Evolutionary conservation across 2,888 invertebrate genomes (phyloP).

Genomic region (Drosophila barbarae): DNA sequence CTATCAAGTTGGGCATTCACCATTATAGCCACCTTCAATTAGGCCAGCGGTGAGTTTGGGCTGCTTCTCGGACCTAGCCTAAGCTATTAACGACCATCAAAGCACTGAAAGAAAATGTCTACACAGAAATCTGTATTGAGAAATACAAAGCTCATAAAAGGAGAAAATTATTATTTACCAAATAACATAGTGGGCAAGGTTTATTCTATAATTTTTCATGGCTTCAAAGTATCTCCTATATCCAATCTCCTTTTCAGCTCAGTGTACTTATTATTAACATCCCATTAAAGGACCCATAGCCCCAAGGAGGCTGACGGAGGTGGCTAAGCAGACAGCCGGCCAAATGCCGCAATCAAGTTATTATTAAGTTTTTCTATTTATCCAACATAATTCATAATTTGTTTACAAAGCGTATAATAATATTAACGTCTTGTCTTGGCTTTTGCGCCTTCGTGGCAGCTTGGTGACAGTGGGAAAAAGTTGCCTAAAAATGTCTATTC

Average conservation of each 20-base stretch:
- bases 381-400: conserved; percentile 73
- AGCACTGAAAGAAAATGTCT: conserved; percentile 10
- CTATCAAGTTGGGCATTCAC: conserved; percentile 26
- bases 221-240: background rate
- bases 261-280: conserved; percentile 15
- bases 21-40: conserved; percentile 37
- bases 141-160: background rate
- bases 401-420: conserved; percentile 73
- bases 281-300: conserved; percentile 17
- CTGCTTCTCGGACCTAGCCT: background rate
- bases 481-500: background rate
- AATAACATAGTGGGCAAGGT: too few species aligned
- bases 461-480: background rate
- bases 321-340: conserved; percentile 19
- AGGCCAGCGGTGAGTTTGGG: conserved; percentile 10
- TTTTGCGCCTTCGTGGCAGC: conserved; percentile 16
- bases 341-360: conserved; percentile 74
- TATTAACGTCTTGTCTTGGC: conserved; percentile 68
- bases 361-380: conserved; percentile 75
- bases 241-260: background rate
- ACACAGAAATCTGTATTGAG: too few species aligned
- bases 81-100: background rate
- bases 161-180: too few species aligned
- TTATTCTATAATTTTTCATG: background rate
- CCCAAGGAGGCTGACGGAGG: conserved; percentile 13